phyloP scores from a whole-genome alignment of 1,140 invertebrate genomes.

The Panagrolaimus sp. region DNA sequence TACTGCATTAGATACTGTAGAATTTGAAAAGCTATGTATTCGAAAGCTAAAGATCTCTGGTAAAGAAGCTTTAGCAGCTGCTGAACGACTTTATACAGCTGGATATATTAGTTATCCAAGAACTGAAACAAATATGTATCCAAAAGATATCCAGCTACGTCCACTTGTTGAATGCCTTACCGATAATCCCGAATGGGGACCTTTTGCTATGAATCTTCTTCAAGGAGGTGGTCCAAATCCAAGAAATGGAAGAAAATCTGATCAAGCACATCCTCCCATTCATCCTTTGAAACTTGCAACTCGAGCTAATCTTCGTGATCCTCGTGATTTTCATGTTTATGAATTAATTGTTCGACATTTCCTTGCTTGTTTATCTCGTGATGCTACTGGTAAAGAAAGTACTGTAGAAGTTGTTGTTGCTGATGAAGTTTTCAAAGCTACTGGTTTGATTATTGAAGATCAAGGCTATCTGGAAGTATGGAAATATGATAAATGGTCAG shows the following conservation, averaged over 20 bases:
- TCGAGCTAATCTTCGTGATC: no score
- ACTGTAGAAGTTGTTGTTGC: conserved; percentile 80
- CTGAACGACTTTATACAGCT: conserved; percentile 61
- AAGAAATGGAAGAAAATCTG: conserved; percentile 86
- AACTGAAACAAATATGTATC: conserved; percentile 81
- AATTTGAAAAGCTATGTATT: conserved; percentile 81
- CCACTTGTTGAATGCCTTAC: conserved; percentile 73
- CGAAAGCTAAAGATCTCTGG: conserved; percentile 83
- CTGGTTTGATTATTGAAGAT: conserved; percentile 79
- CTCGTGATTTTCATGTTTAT: conserved; percentile 74
- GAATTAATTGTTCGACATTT: conserved; percentile 95
- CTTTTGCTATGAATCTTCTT: conserved; percentile 43
- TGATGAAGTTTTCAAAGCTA: conserved; percentile 63
- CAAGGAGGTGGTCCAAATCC: conserved; percentile 73
- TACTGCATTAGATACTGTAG: conserved; percentile 85
- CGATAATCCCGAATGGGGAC: conserved; percentile 50
- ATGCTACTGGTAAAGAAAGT: conserved; percentile 87
- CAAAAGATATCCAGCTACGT: conserved; percentile 76
- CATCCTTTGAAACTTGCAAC: conserved; percentile 84
- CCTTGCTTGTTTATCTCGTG: conserved; percentile 84
- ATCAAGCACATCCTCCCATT: conserved; percentile 98
- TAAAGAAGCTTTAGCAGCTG: conserved; percentile 71
- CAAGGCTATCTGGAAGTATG: conserved; percentile 95
- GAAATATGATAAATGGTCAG: conserved; percentile 91
- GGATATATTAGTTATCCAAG: conserved; percentile 62